phyloP scores from a whole-genome alignment of 2,888 invertebrate genomes.

The Drosophila setosimentum region DNA sequence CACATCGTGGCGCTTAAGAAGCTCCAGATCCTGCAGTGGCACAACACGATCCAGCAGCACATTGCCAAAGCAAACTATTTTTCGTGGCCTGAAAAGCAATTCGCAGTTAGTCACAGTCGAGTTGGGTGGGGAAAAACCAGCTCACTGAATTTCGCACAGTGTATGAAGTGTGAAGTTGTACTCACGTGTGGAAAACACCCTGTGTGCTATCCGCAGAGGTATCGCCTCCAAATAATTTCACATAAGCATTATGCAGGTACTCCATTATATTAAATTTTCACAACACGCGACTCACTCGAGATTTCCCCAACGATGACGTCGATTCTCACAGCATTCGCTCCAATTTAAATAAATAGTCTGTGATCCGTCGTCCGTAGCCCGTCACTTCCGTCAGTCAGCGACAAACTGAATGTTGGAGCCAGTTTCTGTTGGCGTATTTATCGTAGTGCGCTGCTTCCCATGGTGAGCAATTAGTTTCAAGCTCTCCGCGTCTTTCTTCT shows the following conservation, averaged over 20 bases:
- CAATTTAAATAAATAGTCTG: conserved; percentile 33
- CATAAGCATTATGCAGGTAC: conserved; percentile 68
- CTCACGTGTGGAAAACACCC: conserved; percentile 58
- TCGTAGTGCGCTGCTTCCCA: conserved; percentile 44
- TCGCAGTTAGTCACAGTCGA: background rate
- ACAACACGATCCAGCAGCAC: conserved; percentile 82
- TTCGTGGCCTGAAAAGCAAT: conserved; percentile 67
- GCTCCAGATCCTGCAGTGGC: conserved; percentile 69
- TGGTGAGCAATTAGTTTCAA: conserved; percentile 40
- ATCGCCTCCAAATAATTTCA: conserved; percentile 62
- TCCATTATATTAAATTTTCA: conserved; percentile 69
- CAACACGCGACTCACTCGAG: conserved; percentile 3
- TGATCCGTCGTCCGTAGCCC: conserved; percentile 10
- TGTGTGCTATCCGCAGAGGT: conserved; percentile 33
- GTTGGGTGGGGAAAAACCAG: background rate
- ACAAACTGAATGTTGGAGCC: conserved; percentile 61
- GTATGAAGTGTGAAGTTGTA: conserved; percentile 1
- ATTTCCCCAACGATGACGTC: conserved; percentile 24
- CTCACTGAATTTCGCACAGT: conserved; percentile 17
- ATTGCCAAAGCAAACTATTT: conserved; percentile 84
- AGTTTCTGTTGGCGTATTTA: conserved; percentile 63
- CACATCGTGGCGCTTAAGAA: conserved; percentile 77
- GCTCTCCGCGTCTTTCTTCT: conserved; percentile 16
- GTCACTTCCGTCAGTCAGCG: conserved; percentile 60
- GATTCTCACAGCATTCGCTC: conserved; percentile 32